These are phyloP conservation scores for Baronia brevicornis DNA, from an alignment of 2,888 invertebrate genomes.

Conservation along the genomic window DNA sequence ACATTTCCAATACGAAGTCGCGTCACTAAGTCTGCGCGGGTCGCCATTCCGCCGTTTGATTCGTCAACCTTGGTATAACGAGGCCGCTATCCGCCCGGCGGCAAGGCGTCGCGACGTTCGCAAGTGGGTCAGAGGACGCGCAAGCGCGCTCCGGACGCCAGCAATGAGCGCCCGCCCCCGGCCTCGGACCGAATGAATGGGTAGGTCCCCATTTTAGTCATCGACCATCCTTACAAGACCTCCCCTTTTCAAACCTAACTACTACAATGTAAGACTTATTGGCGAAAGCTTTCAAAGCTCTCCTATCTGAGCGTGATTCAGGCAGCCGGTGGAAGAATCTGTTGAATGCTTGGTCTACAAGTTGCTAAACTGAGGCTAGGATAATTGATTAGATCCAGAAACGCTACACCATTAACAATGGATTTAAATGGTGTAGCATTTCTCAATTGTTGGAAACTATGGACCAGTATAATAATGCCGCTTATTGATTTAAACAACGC, in stretches of 20 bases:
- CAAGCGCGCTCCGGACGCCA: slow-evolving; percentile 64
- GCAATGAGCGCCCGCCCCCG: slow-evolving; percentile 70
- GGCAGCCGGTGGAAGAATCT: slow-evolving; percentile 65
- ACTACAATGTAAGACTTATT: slow-evolving; percentile 24
- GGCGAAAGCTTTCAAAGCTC: slow-evolving; percentile 34
- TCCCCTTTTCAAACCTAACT: slow-evolving; percentile 41
- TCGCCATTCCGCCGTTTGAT: slow-evolving; percentile 56
- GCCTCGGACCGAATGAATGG: slow-evolving; percentile 58
- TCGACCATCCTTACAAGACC: slow-evolving; percentile 41
- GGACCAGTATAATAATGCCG: slow-evolving; percentile 18
- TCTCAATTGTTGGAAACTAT: slow-evolving; percentile 27
- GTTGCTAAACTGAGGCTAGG: slow-evolving; percentile 58
- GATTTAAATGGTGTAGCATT: no score
- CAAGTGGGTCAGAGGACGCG: slow-evolving; percentile 70
- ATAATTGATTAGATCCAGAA: slow-evolving; percentile 41
- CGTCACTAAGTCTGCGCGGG: slow-evolving; percentile 59
- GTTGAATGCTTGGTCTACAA: slow-evolving; percentile 60
- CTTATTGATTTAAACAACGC: slow-evolving; percentile 12
- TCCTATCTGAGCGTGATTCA: slow-evolving; percentile 30
- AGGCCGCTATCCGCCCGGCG: slow-evolving; percentile 47
- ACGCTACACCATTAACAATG: no score
- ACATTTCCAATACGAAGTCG: slow-evolving; percentile 36
- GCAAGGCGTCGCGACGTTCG: slow-evolving; percentile 35
- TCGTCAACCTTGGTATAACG: slow-evolving; percentile 66
- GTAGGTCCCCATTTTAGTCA: slow-evolving; percentile 44